Conservation (phyloP, 2,797 vertebrate genomes). For the Sebastes diaconus region DNA sequence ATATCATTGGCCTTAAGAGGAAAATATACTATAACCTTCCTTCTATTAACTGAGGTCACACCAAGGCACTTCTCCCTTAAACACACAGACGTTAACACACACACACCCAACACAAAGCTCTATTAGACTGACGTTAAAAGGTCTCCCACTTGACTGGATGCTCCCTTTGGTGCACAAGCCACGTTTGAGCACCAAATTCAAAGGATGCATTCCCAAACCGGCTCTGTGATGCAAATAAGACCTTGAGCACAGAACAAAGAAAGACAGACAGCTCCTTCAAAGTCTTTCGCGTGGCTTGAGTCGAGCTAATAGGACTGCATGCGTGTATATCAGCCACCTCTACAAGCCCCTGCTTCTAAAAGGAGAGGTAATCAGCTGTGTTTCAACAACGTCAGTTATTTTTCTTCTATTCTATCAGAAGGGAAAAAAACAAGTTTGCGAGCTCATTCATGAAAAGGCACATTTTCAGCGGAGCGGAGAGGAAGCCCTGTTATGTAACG, state of each 20-base stretch:
- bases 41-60: conserved; percentile 20
- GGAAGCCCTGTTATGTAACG: conserved; percentile 28
- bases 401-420: background rate
- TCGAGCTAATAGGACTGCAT: background rate
- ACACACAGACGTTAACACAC: background rate
- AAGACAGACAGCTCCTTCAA: background rate
- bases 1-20: background rate
- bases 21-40: background rate
- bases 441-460: conserved; percentile 41
- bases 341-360: background rate
- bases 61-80: background rate
- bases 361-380: conserved; percentile 24
- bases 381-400: conserved; percentile 12
- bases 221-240: conserved; percentile 46
- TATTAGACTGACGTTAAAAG: conserved; percentile 3
- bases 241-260: background rate
- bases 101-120: conserved; percentile 6
- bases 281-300: conserved; percentile 1
- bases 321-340: conserved; percentile 1
- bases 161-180: conserved; percentile 10
- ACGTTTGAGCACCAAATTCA: conserved; percentile 1
- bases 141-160: conserved; percentile 15
- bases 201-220: conserved; percentile 15
- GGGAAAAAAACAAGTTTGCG: conserved; percentile 16
- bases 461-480: conserved; percentile 23